Percentiles rank a stretch among this genome's conserved stretches.
phyloP scores from a whole-genome alignment of 1,140 invertebrate species.

The Temnothorax curvispinosus region DNA sequence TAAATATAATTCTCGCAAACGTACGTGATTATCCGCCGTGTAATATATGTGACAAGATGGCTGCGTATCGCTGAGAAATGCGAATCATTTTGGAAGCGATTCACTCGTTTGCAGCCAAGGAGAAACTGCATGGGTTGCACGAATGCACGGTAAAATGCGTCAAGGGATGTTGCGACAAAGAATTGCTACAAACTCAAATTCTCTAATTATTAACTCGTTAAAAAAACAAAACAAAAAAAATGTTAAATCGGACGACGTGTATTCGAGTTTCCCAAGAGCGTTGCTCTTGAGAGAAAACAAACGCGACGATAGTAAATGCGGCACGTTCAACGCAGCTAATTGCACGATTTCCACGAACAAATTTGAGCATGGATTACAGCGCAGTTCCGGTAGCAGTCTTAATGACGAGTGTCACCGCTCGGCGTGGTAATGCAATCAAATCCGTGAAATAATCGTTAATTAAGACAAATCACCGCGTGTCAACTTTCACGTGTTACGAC shows the following conservation, averaged over 20 bases:
- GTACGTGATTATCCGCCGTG: conserved; percentile 6
- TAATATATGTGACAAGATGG: not conserved
- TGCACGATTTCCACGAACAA: conserved; percentile 37
- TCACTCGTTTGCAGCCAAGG: not conserved
- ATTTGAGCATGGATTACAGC: conserved; percentile 18
- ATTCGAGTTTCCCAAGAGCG: not conserved
- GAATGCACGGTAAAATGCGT: not conserved
- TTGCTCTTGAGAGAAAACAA: not conserved
- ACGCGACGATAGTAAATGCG: not conserved
- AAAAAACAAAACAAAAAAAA: not conserved
- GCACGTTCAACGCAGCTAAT: not conserved
- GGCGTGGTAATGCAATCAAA: conserved; percentile 43
- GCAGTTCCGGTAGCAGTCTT: conserved; percentile 26
- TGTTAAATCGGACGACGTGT: not conserved
- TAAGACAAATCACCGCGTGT: conserved; percentile 54
- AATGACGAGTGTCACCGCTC: conserved; percentile 36
- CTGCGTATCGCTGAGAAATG: not conserved
- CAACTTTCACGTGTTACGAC: conserved; percentile 45
- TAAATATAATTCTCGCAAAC: conserved; percentile 19
- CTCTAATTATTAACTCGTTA: not conserved
- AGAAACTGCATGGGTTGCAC: not conserved
- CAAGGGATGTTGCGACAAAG: not conserved
- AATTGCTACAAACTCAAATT: not conserved
- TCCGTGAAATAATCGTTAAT: conserved; percentile 50
- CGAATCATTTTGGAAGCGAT: conserved; percentile 6